Conservation (phyloP, 2,888 invertebrate genomes). For the Drosophila gaucha region DNA sequence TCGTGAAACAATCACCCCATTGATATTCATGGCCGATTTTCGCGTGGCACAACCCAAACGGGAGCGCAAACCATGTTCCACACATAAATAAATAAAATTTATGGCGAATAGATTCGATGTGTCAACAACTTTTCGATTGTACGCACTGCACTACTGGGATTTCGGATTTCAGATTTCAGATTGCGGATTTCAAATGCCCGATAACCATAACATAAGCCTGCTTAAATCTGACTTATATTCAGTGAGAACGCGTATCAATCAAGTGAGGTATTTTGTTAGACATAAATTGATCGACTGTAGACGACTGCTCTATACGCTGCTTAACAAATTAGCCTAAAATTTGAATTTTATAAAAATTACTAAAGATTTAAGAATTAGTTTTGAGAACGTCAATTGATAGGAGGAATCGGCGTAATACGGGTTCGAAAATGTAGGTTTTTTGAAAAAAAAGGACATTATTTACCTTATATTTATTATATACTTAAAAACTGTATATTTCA, state of each 20-base stretch:
- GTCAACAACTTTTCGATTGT: conserved; percentile 61
- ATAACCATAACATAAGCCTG: conserved; percentile 6
- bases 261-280: conserved; percentile 2
- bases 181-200: conserved; percentile 10
- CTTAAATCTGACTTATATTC: conserved; percentile 1
- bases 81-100: conserved; percentile 78
- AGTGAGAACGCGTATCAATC: conserved; percentile 31
- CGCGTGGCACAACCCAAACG: conserved; percentile 42
- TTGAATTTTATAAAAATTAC: no score
- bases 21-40: conserved; percentile 79
- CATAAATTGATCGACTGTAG: neutral
- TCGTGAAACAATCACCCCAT: conserved; percentile 69
- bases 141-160: conserved; percentile 54
- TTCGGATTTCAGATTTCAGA: conserved; percentile 41
- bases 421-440: no score
- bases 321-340: neutral
- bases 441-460: no score
- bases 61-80: conserved; percentile 52
- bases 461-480: no score
- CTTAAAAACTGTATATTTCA: no score
- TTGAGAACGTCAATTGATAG: no score
- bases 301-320: neutral
- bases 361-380: no score
- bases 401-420: no score
- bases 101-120: conserved; percentile 65